These are phyloP conservation scores for Syrphus vitripennis DNA, from an alignment of 2,888 invertebrate genomes.

Conservation along the genomic window DNA sequence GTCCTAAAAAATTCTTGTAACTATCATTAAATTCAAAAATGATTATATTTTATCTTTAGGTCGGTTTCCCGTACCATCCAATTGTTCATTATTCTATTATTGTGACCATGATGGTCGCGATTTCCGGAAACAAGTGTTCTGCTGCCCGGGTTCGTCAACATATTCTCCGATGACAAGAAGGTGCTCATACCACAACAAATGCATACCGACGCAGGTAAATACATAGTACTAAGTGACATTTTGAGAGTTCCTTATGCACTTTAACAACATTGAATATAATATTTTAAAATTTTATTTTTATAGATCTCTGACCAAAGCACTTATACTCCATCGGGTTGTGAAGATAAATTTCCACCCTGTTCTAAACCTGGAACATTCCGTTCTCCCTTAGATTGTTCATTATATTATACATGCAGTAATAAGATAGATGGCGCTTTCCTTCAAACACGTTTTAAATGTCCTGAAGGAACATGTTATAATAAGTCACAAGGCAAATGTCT, in stretches of 20 bases:
- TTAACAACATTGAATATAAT: no score
- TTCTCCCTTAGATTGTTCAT: constrained; percentile 78
- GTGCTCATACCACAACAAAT: constrained; percentile 76
- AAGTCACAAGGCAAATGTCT: constrained; percentile 72
- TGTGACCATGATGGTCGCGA: constrained; percentile 77
- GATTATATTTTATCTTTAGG: constrained; percentile 70
- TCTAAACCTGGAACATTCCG: constrained; percentile 78
- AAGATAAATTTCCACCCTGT: constrained; percentile 79
- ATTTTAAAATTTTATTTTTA: constrained; percentile 22
- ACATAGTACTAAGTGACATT: neutral
- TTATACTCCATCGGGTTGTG: constrained; percentile 75
- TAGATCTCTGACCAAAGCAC: constrained; percentile 75
- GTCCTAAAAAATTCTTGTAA: no score
- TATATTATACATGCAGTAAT: constrained; percentile 80
- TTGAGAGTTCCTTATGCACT: no score
- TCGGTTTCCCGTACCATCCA: constrained; percentile 78
- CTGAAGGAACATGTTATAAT: constrained; percentile 75
- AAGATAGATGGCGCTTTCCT: constrained; percentile 77
- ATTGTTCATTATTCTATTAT: constrained; percentile 78
- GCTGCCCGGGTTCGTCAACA: constrained; percentile 77
- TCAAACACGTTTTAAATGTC: constrained; percentile 79
- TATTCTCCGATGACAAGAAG: constrained; percentile 76
- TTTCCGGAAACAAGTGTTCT: constrained; percentile 75
- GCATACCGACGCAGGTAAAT: constrained; percentile 75
- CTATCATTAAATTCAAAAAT: neutral